phyloP scores from a whole-genome alignment of 2,888 invertebrate species.

The Kryphioiulus occultus region DNA sequence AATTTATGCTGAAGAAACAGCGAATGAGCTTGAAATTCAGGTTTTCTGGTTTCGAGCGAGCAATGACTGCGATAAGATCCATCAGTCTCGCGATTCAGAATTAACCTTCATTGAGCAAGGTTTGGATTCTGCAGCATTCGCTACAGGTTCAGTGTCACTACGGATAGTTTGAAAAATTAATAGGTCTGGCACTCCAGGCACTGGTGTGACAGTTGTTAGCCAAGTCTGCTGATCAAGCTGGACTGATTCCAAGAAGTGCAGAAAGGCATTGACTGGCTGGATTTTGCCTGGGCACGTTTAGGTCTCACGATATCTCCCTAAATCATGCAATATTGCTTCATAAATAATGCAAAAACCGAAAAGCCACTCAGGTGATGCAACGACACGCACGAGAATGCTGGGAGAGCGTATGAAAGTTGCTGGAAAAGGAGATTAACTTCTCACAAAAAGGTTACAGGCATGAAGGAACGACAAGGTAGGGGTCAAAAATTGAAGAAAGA shows the following conservation, averaged over 20 bases:
- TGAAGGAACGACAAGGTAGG: constrained; percentile 42
- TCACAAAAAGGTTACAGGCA: constrained; percentile 45
- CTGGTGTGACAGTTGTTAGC: background rate
- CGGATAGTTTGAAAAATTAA: background rate
- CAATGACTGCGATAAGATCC: too few relatives aligned
- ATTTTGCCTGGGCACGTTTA: background rate
- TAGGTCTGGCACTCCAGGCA: background rate
- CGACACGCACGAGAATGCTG: background rate
- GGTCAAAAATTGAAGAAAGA: constrained; percentile 45
- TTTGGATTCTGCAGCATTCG: background rate
- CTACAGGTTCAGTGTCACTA: background rate
- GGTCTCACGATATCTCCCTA: background rate
- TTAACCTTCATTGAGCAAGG: background rate
- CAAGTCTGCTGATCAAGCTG: background rate
- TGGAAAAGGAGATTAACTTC: constrained; percentile 36
- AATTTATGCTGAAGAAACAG: too few relatives aligned
- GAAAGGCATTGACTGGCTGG: background rate
- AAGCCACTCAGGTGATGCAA: constrained; percentile 9
- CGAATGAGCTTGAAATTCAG: too few relatives aligned
- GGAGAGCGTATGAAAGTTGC: background rate
- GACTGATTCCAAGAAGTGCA: background rate
- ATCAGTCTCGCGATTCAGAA: too few relatives aligned
- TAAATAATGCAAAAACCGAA: constrained; percentile 16
- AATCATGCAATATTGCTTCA: background rate
- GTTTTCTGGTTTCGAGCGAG: too few relatives aligned